Conservation (phyloP, 2,888 invertebrate genomes). For the Apocheima hispidaria region DNA sequence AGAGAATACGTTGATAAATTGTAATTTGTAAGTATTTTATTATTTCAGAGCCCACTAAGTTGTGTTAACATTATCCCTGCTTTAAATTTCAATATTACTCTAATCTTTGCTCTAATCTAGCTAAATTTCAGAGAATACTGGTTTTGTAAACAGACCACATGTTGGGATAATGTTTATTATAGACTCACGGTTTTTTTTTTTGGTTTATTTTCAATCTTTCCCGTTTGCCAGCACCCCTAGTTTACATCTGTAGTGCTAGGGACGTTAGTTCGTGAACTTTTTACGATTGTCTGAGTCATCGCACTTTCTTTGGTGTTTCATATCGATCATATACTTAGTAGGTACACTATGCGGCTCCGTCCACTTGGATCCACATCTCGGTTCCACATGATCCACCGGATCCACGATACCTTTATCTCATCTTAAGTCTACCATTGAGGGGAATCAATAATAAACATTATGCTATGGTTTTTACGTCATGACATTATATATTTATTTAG, state of each 20-base stretch:
- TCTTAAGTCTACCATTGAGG: too few relatives aligned
- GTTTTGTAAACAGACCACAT: background rate
- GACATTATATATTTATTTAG: too few relatives aligned
- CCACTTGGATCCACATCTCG: too few relatives aligned
- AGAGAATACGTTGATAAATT: background rate
- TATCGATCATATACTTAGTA: too few relatives aligned
- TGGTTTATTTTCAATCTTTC: constrained; percentile 5
- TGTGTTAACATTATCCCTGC: background rate
- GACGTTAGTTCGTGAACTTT: background rate
- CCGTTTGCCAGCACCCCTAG: constrained; percentile 3
- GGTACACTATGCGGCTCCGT: too few relatives aligned
- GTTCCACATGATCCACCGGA: too few relatives aligned
- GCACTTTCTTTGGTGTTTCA: too few relatives aligned
- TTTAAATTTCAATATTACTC: background rate
- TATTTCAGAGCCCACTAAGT: background rate
- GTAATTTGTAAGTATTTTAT: too few relatives aligned
- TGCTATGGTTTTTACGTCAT: too few relatives aligned
- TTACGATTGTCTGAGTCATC: background rate
- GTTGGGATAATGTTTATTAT: background rate
- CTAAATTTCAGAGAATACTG: background rate
- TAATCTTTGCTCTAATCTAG: background rate
- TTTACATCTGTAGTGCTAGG: background rate
- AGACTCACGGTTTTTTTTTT: background rate
- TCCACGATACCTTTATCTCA: too few relatives aligned
- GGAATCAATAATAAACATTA: too few relatives aligned